Evolutionary conservation across 2,888 invertebrate species (phyloP).

Genomic region (Platyscelio sp.): DNA sequence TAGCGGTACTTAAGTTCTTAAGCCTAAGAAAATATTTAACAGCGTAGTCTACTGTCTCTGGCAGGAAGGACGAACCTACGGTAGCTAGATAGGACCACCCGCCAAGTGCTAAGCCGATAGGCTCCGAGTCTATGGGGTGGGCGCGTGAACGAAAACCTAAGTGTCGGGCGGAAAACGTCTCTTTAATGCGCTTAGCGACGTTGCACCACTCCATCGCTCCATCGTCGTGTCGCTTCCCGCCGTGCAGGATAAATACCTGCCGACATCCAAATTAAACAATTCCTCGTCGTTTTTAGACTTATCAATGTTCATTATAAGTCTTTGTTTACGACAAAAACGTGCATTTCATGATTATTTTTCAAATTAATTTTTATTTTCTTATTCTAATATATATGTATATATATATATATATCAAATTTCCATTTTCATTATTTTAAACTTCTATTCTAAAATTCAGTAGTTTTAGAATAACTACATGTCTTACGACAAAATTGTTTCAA

Average conservation of each 20-base stretch:
- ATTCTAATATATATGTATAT: too few species aligned
- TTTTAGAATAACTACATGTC: too few species aligned
- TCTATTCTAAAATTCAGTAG: too few species aligned
- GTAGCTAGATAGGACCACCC: constrained; percentile 79
- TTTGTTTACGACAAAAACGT: background rate
- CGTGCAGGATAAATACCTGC: constrained; percentile 81
- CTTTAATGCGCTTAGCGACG: constrained; percentile 84
- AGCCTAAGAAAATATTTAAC: constrained; percentile 80
- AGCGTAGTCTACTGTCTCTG: constrained; percentile 66
- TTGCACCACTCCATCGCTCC: constrained; percentile 75
- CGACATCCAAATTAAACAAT: constrained; percentile 80
- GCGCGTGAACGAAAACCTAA: constrained; percentile 80
- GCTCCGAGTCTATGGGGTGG: constrained; percentile 82
- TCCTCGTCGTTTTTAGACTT: constrained; percentile 54
- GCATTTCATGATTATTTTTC: too few species aligned
- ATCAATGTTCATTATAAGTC: constrained; percentile 24
- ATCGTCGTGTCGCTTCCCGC: constrained; percentile 77
- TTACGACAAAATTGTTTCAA: background rate
- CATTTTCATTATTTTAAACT: too few species aligned
- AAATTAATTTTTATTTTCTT: background rate
- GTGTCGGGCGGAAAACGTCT: constrained; percentile 83
- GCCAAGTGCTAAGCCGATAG: constrained; percentile 83
- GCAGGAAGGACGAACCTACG: constrained; percentile 63
- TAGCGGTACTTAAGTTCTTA: constrained; percentile 73
- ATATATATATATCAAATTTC: too few species aligned